Percentiles rank a stretch among this genome's conserved stretches.
Conservation (phyloP, 2,888 invertebrate species). For the Drosophila atripex region DNA sequence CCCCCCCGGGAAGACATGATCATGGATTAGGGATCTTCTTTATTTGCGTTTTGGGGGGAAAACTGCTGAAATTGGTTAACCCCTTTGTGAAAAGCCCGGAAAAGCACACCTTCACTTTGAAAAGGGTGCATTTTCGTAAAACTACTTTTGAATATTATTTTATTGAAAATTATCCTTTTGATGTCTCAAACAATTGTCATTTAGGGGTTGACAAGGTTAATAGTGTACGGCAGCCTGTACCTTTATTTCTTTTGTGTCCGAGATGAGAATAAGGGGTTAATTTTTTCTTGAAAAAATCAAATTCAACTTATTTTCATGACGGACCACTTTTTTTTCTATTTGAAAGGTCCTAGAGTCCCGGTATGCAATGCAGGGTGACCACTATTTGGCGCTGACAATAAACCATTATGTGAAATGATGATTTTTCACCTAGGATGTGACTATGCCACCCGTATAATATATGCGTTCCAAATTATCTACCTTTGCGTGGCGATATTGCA, state of each 20-base stretch:
- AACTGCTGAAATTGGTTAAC: conserved; percentile 9
- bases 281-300: conserved; percentile 32
- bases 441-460: conserved; percentile 29
- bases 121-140: conserved; percentile 7
- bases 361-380: conserved; percentile 10
- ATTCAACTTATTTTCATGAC: conserved; percentile 21
- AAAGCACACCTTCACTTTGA: conserved; percentile 10
- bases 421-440: conserved; percentile 28
- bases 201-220: conserved; percentile 40
- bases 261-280: conserved; percentile 31
- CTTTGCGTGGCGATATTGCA: conserved; percentile 15
- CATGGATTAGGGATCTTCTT: conserved; percentile 19
- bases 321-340: conserved; percentile 19
- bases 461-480: conserved; percentile 20
- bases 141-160: conserved; percentile 28
- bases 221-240: conserved; percentile 27
- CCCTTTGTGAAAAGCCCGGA: conserved; percentile 7
- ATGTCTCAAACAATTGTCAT: conserved; percentile 30
- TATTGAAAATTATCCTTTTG: conserved; percentile 43
- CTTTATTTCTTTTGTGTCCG: conserved; percentile 28
- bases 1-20: conserved; percentile 25
- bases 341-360: background rate
- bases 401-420: conserved; percentile 11
- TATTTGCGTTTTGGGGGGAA: conserved; percentile 1
- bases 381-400: conserved; percentile 8